These are phyloP conservation scores for Ariopsis seemanni DNA, from an alignment of 2,113 vertebrate genomes.

Conservation along the genomic window DNA sequence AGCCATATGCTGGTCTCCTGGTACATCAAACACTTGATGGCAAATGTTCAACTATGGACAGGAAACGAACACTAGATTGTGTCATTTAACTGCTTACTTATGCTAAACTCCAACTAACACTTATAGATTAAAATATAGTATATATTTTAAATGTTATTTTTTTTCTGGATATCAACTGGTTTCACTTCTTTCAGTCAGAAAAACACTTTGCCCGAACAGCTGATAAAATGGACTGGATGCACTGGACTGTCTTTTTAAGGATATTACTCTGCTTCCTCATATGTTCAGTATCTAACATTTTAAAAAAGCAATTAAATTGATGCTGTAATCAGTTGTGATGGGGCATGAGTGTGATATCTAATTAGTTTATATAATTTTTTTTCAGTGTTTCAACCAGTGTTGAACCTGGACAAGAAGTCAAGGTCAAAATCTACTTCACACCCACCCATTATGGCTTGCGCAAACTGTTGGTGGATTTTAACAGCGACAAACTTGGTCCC, in stretches of 20 bases:
- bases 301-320: neutral
- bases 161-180: neutral
- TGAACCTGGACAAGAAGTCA: conserved; percentile 74
- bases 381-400: conserved; percentile 62
- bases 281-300: neutral
- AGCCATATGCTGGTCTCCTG: neutral
- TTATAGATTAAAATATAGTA: neutral
- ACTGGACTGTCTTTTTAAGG: neutral
- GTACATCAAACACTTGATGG: neutral
- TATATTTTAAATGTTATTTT: neutral
- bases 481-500: conserved; percentile 80
- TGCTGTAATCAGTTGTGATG: neutral
- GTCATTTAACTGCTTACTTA: neutral
- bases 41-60: neutral
- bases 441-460: conserved; percentile 73
- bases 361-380: conserved; percentile 55
- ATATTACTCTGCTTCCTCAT: neutral
- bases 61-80: neutral
- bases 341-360: conserved; percentile 41
- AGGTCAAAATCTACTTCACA: conserved; percentile 78
- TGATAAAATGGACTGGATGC: neutral
- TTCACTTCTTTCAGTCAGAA: neutral
- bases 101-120: neutral
- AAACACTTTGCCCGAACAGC: neutral
- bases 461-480: conserved; percentile 89